These are phyloP conservation scores for Eumaeus atala DNA, from an alignment of 1,140 invertebrate genomes.

Conservation along the genomic window DNA sequence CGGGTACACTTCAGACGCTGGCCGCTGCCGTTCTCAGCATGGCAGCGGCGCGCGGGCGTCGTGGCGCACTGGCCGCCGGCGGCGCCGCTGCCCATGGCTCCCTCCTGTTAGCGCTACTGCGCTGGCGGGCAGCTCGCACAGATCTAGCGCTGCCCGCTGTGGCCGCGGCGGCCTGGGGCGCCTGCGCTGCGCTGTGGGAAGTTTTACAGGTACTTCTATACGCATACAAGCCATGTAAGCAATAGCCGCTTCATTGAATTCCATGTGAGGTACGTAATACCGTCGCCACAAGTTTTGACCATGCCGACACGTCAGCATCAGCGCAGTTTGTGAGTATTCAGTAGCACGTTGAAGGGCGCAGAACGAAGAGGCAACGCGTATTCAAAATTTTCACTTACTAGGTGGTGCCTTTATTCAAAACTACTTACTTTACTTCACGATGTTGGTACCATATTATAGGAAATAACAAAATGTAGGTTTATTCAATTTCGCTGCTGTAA, in stretches of 20 bases:
- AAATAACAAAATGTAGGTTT: too few relatives aligned
- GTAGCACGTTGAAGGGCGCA: too few relatives aligned
- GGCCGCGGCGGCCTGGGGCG: constrained; percentile 83
- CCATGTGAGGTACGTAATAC: too few relatives aligned
- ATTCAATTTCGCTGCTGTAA: background rate
- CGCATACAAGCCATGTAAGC: too few relatives aligned
- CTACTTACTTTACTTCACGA: too few relatives aligned
- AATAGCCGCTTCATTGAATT: background rate
- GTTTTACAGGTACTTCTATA: constrained; percentile 76
- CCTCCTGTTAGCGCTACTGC: constrained; percentile 77
- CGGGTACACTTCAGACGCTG: constrained; percentile 79
- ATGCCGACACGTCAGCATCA: too few relatives aligned
- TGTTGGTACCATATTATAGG: too few relatives aligned
- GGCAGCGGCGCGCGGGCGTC: constrained; percentile 77
- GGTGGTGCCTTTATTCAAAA: too few relatives aligned
- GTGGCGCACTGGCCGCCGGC: constrained; percentile 79
- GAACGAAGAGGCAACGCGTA: too few relatives aligned
- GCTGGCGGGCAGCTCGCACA: constrained; percentile 77
- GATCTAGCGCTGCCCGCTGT: constrained; percentile 79
- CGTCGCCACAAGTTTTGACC: too few relatives aligned
- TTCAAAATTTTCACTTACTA: too few relatives aligned
- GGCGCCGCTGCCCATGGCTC: constrained; percentile 81
- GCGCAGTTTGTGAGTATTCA: too few relatives aligned
- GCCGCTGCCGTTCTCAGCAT: constrained; percentile 81
- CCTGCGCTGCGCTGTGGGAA: constrained; percentile 84